These are phyloP conservation scores for Centropus bengalensis DNA, from an alignment of 2,113 vertebrate species.

Conservation along the genomic window DNA sequence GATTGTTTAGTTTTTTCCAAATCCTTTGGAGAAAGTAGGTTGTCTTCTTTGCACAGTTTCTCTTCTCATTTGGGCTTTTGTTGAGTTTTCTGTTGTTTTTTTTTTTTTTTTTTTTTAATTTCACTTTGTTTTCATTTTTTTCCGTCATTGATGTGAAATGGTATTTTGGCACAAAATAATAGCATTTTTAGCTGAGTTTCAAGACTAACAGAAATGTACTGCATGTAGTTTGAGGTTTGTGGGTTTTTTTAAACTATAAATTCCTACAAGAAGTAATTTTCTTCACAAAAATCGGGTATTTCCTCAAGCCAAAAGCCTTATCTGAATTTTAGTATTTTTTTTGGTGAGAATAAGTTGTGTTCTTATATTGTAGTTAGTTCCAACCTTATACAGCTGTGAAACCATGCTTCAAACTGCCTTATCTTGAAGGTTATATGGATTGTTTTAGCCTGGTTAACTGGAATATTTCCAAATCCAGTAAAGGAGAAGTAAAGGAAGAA, in stretches of 20 bases:
- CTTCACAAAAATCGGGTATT: not conserved
- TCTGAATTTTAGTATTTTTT: not conserved
- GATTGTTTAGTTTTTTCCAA: not conserved
- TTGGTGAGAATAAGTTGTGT: not conserved
- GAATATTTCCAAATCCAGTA: not conserved
- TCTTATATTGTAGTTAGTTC: not conserved
- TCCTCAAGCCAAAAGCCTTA: not conserved
- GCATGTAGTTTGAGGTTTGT: not conserved
- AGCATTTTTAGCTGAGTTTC: not conserved
- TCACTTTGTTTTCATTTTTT: not conserved
- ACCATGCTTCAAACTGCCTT: not conserved
- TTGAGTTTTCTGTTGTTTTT: not conserved
- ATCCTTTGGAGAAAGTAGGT: not conserved
- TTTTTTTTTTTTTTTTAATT: not conserved
- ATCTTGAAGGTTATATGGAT: not conserved
- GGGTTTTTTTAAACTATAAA: not conserved
- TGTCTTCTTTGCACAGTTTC: not conserved
- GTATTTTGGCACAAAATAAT: not conserved
- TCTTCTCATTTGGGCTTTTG: not conserved
- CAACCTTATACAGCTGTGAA: not conserved
- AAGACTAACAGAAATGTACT: not conserved
- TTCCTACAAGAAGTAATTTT: not conserved
- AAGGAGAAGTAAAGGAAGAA: too few relatives aligned
- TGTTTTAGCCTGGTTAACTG: not conserved
- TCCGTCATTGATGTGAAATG: not conserved